A percentile compares a stretch with the other conserved stretches of the same genome.
phyloP scores from a whole-genome alignment of 2,797 vertebrate species.

The Nasua narica region DNA sequence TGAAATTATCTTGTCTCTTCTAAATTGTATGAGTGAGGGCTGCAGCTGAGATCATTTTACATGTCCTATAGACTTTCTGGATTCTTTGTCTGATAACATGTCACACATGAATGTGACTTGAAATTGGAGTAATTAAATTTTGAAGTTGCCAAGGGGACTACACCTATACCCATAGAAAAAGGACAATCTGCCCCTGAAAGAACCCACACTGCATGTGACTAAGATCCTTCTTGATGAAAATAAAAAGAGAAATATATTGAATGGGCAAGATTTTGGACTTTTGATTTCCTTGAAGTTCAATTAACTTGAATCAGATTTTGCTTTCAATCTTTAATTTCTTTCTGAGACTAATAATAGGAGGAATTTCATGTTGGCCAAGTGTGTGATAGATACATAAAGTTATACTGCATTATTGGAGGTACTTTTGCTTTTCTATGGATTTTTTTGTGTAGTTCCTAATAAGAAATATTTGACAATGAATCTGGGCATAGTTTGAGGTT shows the following conservation, averaged over 20 bases:
- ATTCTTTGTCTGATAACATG: neutral
- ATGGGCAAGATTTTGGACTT: neutral
- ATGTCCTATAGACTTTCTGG: neutral
- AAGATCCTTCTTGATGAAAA: neutral
- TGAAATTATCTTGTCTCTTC: neutral
- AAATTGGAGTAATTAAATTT: slow-evolving; percentile 34
- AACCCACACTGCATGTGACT: neutral
- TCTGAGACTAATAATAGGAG: neutral
- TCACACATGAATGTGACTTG: neutral
- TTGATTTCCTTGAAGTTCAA: slow-evolving; percentile 2
- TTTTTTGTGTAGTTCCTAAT: neutral
- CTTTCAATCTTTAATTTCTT: neutral
- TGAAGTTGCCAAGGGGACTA: neutral
- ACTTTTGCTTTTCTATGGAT: neutral
- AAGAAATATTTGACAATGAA: neutral
- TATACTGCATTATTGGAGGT: neutral
- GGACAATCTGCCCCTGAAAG: neutral
- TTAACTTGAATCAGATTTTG: neutral
- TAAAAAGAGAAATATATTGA: neutral
- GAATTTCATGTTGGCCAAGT: neutral
- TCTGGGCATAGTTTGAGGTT: neutral
- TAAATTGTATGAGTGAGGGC: neutral
- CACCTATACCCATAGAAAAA: neutral
- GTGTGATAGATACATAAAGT: neutral
- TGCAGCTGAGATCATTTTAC: neutral